Conservation (phyloP, 37 sponge, comb jelly and placozoan species). For the Agelas oroides region DNA sequence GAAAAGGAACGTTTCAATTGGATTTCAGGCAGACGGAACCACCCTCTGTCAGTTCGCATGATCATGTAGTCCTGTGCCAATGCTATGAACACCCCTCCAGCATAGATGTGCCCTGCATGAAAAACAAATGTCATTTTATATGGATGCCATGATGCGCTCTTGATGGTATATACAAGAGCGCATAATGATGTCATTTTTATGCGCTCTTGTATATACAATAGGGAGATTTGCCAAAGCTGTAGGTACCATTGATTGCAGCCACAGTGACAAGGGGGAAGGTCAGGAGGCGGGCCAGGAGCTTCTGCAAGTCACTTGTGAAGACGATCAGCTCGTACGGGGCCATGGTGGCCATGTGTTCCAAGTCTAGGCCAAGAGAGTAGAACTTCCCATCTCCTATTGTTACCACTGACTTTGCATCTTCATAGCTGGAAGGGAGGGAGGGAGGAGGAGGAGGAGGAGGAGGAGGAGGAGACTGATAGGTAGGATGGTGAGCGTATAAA, state of each 20-base stretch:
- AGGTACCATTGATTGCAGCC: constrained; percentile 88
- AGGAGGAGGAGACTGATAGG: too few relatives aligned
- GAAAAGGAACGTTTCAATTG: constrained; percentile 43
- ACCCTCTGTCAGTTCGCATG: constrained; percentile 74
- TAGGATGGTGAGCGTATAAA: too few relatives aligned
- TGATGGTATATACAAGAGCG: too few relatives aligned
- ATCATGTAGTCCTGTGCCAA: constrained; percentile 73
- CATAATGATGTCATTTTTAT: too few relatives aligned
- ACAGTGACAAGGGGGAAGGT: constrained; percentile 77
- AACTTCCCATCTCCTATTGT: constrained; percentile 78
- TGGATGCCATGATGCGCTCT: too few relatives aligned
- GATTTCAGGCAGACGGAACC: constrained; percentile 78
- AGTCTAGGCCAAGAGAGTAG: constrained; percentile 75
- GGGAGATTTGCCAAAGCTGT: too few relatives aligned
- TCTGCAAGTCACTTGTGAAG: constrained; percentile 27
- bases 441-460: too few relatives aligned
- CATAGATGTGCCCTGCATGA: constrained; percentile 74
- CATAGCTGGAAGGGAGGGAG: constrained; percentile 35
- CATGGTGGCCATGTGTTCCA: constrained; percentile 16
- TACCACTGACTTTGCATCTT: constrained; percentile 57
- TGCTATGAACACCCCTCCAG: constrained; percentile 74
- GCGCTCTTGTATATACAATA: too few relatives aligned
- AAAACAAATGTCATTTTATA: too few relatives aligned
- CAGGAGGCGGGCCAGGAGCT: constrained; percentile 44
- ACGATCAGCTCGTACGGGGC: background rate